These are phyloP conservation scores for Rhabditophanes sp. DNA, from an alignment of 2,888 invertebrate species.

Conservation along the genomic window DNA sequence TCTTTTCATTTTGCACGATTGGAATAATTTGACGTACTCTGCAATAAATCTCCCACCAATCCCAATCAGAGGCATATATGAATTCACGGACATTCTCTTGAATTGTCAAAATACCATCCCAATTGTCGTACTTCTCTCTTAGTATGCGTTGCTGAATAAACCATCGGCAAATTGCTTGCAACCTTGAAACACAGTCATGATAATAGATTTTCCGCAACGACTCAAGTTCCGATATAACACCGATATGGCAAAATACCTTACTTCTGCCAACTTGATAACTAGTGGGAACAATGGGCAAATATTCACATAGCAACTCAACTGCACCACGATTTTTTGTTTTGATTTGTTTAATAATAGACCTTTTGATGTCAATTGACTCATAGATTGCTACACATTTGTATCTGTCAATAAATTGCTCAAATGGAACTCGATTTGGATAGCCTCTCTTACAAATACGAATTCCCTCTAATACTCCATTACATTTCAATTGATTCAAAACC, in stretches of 20 bases:
- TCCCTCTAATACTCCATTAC: slow-evolving; percentile 99
- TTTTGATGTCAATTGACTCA: too few species aligned
- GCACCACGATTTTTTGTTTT: too few species aligned
- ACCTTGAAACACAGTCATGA: slow-evolving; percentile 12
- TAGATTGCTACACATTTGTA: slow-evolving; percentile 48
- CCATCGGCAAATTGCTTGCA: slow-evolving; percentile 33
- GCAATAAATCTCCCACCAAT: slow-evolving; percentile 26
- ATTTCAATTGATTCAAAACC: slow-evolving; percentile 53
- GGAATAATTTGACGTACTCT: slow-evolving; percentile 26
- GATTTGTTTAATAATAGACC: slow-evolving; percentile 1
- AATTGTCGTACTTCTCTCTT: slow-evolving; percentile 10
- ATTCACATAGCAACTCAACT: slow-evolving; percentile 7
- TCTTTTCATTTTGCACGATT: slow-evolving; percentile 14
- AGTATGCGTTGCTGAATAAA: slow-evolving; percentile 11
- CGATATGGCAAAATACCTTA: slow-evolving; percentile 34
- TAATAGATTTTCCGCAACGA: slow-evolving; percentile 12
- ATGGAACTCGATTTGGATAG: slow-evolving; percentile 99
- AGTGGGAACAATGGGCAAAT: slow-evolving; percentile 13
- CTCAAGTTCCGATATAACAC: slow-evolving; percentile 32
- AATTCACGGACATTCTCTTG: slow-evolving; percentile 29
- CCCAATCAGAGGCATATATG: slow-evolving; percentile 20
- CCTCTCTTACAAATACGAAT: slow-evolving; percentile 98
- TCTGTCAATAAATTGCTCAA: slow-evolving; percentile 98
- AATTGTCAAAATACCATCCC: slow-evolving; percentile 18
- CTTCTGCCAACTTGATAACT: slow-evolving; percentile 30